A percentile compares a stretch with the other conserved stretches of the same genome.
These are phyloP conservation scores for Marmota monax DNA, from an alignment of 2,113 vertebrate genomes.

Conservation along the genomic window DNA sequence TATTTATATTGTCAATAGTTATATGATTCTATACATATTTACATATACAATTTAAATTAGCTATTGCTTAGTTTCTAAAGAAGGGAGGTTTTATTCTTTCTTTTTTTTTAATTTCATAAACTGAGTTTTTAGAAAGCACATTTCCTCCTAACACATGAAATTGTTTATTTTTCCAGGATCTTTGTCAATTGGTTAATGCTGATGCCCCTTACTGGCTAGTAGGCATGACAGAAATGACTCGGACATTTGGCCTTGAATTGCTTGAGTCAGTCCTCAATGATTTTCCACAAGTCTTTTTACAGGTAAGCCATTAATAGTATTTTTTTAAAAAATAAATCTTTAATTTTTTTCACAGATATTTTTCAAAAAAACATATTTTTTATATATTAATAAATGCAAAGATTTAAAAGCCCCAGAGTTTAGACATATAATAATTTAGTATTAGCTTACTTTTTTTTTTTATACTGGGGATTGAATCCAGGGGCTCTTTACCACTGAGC, in stretches of 20 bases:
- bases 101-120: not conserved
- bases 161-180: conserved; percentile 89
- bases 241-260: conserved; percentile 97
- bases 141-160: not conserved
- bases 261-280: conserved; percentile 99
- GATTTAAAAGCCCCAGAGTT: not conserved
- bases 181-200: conserved; percentile 98
- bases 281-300: conserved; percentile 97
- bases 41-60: not conserved
- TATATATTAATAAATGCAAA: not conserved
- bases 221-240: conserved; percentile 99
- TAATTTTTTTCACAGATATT: conserved; percentile 29
- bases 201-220: conserved; percentile 99
- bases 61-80: conserved; percentile 27
- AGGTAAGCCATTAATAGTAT: conserved; percentile 86
- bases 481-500: too few species aligned
- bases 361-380: conserved; percentile 28
- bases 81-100: not conserved
- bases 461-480: too few species aligned
- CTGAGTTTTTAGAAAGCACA: conserved; percentile 14
- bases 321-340: conserved; percentile 53
- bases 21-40: not conserved
- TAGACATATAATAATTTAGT: not conserved
- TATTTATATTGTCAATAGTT: conserved; percentile 31
- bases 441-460: not conserved